phyloP scores from a whole-genome alignment of 2,888 invertebrate species.

The Morinoia aosen region DNA sequence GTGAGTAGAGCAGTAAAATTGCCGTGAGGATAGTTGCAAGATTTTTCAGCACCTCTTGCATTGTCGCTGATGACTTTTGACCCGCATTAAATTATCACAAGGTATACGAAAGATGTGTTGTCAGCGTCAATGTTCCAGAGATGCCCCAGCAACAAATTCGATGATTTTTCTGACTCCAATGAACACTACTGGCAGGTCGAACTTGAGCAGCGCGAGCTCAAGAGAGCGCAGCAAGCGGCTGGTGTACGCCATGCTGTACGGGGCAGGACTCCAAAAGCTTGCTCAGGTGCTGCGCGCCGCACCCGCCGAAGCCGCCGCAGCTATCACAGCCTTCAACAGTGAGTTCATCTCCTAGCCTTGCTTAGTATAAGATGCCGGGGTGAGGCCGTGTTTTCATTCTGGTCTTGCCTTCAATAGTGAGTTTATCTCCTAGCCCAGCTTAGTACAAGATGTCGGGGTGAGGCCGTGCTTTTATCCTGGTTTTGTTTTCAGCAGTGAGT shows the following conservation, averaged over 20 bases:
- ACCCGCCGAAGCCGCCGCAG: constrained; percentile 54
- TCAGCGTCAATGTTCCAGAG: no score
- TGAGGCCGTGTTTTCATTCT: neutral
- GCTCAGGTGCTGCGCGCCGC: constrained; percentile 59
- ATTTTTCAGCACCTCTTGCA: no score
- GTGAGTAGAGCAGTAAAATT: no score
- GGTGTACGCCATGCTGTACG: constrained; percentile 65
- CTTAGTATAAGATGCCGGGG: neutral
- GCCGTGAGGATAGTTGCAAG: no score
- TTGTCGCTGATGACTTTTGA: no score
- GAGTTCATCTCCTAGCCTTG: neutral
- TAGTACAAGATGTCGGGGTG: neutral
- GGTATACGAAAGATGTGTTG: no score
- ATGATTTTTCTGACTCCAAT: neutral
- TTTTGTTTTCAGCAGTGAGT: constrained; percentile 60
- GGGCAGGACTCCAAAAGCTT: constrained; percentile 61
- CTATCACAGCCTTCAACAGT: constrained; percentile 60
- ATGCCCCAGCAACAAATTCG: neutral
- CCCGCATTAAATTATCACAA: no score
- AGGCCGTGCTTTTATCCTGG: neutral
- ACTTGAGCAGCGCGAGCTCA: neutral
- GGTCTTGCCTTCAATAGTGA: neutral
- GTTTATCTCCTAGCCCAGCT: neutral
- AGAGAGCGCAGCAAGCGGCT: constrained; percentile 65
- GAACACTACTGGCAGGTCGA: neutral